Evolutionary conservation across 2,797 vertebrate genomes (phyloP).

Genomic region (Coluber constrictor): DNA sequence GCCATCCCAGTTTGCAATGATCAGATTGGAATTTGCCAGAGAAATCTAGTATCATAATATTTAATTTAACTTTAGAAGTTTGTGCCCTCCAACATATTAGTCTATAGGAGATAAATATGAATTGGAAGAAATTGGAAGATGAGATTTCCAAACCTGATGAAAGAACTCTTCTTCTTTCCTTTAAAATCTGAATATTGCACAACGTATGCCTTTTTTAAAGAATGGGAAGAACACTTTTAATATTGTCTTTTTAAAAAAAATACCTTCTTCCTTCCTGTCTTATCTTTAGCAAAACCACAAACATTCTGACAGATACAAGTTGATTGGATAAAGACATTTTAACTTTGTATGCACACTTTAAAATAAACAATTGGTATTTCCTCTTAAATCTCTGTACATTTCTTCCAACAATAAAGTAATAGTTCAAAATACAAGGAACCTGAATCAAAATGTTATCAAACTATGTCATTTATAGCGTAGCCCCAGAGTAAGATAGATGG

Average conservation of each 20-base stretch:
- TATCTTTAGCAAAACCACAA: slow-evolving; percentile 22
- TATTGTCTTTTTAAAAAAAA: not conserved
- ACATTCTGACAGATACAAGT: not conserved
- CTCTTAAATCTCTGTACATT: not conserved
- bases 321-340: not conserved
- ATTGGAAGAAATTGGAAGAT: not conserved
- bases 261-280: not conserved
- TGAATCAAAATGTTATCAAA: slow-evolving; percentile 11
- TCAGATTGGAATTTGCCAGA: not conserved
- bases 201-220: not conserved
- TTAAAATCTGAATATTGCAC: not conserved
- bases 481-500: not conserved
- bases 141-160: not conserved
- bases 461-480: slow-evolving; percentile 28
- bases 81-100: not conserved
- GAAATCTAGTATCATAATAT: not conserved
- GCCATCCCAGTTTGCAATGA: not conserved
- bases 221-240: not conserved
- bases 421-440: not conserved
- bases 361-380: not conserved
- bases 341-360: not conserved
- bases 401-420: not conserved
- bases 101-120: not conserved
- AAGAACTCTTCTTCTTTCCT: not conserved
- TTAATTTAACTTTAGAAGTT: not conserved